Evolutionary conservation across 2,888 invertebrate genomes (phyloP).

Genomic region (Tridacna crocea): DNA sequence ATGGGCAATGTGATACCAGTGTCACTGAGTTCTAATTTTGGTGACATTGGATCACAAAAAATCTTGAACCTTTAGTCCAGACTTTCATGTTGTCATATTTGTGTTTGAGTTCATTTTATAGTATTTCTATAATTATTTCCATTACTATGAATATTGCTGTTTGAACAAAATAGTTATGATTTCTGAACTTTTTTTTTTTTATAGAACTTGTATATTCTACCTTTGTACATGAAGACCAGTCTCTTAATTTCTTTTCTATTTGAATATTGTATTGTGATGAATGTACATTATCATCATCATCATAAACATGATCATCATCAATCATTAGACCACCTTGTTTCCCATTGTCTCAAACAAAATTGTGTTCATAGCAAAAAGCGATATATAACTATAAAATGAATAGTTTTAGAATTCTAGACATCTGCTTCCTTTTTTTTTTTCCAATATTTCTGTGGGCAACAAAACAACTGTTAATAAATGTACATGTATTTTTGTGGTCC

Average conservation of each 20-base stretch:
- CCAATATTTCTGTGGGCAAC: too few species aligned
- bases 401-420: too few species aligned
- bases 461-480: too few species aligned
- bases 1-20: too few species aligned
- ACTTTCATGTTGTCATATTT: constrained; percentile 16
- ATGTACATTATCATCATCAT: constrained; percentile 25
- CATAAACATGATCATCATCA: constrained; percentile 16
- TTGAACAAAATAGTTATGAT: constrained; percentile 3
- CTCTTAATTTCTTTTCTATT: constrained; percentile 9
- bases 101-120: neutral
- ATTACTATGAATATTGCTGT: neutral
- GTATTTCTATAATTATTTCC: neutral
- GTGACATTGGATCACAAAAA: too few species aligned
- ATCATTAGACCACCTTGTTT: neutral
- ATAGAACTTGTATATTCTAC: constrained; percentile 21
- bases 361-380: too few species aligned
- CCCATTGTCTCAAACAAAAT: neutral
- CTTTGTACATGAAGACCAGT: neutral
- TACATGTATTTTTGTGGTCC: too few species aligned
- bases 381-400: too few species aligned
- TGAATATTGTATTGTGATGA: constrained; percentile 30
- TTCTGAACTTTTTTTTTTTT: constrained; percentile 14
- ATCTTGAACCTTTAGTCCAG: neutral
- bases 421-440: too few species aligned
- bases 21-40: too few species aligned